Conservation (phyloP, 2,888 invertebrate species). For the Apodemia arnacis region DNA sequence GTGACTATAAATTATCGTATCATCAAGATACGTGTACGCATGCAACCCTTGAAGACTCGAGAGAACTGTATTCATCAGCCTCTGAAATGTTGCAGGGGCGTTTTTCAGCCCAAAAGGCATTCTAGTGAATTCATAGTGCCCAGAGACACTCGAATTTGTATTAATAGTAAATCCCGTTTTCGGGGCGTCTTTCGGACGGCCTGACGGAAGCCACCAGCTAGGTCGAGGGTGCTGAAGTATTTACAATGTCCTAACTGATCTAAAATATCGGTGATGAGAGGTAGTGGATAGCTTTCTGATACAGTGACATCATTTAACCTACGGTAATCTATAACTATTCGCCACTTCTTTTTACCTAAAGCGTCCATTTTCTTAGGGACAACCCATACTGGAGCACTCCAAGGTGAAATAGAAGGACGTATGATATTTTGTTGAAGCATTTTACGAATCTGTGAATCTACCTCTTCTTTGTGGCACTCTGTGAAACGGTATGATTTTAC, state of each 20-base stretch:
- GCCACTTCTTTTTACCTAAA: constrained; percentile 75
- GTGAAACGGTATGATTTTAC: constrained; percentile 20
- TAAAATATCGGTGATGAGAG: constrained; percentile 50
- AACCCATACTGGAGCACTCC: constrained; percentile 59
- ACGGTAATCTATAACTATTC: constrained; percentile 84
- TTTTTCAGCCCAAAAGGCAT: constrained; percentile 44
- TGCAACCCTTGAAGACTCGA: constrained; percentile 39
- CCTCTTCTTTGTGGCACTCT: constrained; percentile 21
- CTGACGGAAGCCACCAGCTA: not conserved
- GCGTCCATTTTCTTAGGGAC: constrained; percentile 49
- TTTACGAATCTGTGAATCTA: constrained; percentile 9
- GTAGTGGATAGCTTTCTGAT: constrained; percentile 52
- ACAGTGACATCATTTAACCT: constrained; percentile 54
- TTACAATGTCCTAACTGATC: constrained; percentile 17
- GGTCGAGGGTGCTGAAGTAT: not conserved
- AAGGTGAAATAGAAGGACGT: constrained; percentile 47
- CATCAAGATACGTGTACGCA: constrained; percentile 38
- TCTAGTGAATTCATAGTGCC: constrained; percentile 44
- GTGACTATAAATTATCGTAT: constrained; percentile 21
- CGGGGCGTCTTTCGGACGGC: constrained; percentile 21
- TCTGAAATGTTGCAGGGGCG: constrained; percentile 30
- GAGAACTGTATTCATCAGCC: constrained; percentile 35
- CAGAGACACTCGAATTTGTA: constrained; percentile 32
- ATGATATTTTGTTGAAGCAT: constrained; percentile 33
- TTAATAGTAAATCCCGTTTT: constrained; percentile 27